Evolutionary conservation across 2,888 invertebrate genomes (phyloP).

Genomic region (Apamea anceps): DNA sequence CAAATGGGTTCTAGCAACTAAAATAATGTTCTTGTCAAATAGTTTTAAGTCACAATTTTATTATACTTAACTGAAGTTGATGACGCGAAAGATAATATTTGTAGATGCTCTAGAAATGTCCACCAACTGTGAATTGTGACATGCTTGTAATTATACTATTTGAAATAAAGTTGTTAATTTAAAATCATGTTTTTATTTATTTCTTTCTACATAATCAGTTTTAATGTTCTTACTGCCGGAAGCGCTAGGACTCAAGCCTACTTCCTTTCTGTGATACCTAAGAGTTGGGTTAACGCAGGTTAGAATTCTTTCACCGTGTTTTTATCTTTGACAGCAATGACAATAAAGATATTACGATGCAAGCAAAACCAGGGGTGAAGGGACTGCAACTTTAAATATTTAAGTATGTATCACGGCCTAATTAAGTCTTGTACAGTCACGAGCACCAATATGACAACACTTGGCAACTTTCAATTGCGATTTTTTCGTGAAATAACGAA

Average conservation of each 20-base stretch:
- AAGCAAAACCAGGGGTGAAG: neutral
- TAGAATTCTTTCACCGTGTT: neutral
- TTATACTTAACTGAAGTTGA: conserved; percentile 30
- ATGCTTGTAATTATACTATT: conserved; percentile 66
- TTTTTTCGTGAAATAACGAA: no score
- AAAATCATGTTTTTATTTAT: conserved; percentile 6
- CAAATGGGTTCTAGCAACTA: conserved; percentile 23
- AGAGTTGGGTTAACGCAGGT: no score
- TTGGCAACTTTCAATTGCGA: no score
- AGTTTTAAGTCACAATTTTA: conserved; percentile 36
- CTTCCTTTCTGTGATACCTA: no score
- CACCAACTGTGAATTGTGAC: conserved; percentile 57
- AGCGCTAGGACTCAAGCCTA: no score
- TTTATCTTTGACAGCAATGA: neutral
- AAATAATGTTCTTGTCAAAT: conserved; percentile 41
- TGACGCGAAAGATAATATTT: conserved; percentile 50
- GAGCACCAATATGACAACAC: no score
- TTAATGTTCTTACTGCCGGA: no score
- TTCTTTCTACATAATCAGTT: neutral
- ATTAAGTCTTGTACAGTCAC: no score
- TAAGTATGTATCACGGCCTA: no score
- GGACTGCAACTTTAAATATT: neutral
- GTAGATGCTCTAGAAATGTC: conserved; percentile 51
- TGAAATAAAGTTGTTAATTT: conserved; percentile 67
- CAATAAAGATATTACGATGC: neutral